Evolutionary conservation across 1,140 invertebrate genomes (phyloP).

Genomic region (Armadillidium nasatum): DNA sequence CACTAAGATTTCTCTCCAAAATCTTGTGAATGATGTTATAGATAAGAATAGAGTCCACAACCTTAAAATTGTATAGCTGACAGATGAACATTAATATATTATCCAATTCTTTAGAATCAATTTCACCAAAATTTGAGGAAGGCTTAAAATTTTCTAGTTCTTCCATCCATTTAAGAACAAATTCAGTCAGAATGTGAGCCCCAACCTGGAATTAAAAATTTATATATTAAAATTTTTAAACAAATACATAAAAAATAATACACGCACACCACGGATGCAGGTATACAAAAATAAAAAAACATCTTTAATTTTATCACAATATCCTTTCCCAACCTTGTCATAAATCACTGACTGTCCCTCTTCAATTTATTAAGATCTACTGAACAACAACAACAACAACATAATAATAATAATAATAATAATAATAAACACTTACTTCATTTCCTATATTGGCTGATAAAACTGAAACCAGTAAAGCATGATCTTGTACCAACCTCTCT

Average conservation of each 20-base stretch:
- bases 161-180: slow-evolving; percentile 29
- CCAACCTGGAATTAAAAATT: slow-evolving; percentile 27
- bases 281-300: too few species aligned
- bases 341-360: too few species aligned
- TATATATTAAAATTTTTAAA: too few species aligned
- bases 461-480: slow-evolving; percentile 73
- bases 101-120: slow-evolving; percentile 75
- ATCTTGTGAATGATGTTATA: slow-evolving; percentile 67
- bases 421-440: slow-evolving; percentile 67
- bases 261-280: too few species aligned
- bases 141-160: slow-evolving; percentile 14
- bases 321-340: too few species aligned
- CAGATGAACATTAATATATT: slow-evolving; percentile 74
- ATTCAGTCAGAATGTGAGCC: slow-evolving; percentile 33
- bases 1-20: slow-evolving; percentile 60
- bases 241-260: too few species aligned
- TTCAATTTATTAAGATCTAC: too few species aligned
- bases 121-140: slow-evolving; percentile 52
- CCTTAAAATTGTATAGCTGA: slow-evolving; percentile 87
- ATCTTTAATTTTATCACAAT: too few species aligned
- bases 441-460: slow-evolving; percentile 84
- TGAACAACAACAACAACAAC: too few species aligned
- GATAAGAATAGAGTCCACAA: slow-evolving; percentile 66
- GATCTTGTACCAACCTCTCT: slow-evolving; percentile 74
- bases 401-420: too few species aligned